Percentiles rank a stretch among this genome's conserved stretches.
Evolutionary conservation across 1,140 invertebrate species (phyloP).

Genomic region (Leptinotarsa texana): DNA sequence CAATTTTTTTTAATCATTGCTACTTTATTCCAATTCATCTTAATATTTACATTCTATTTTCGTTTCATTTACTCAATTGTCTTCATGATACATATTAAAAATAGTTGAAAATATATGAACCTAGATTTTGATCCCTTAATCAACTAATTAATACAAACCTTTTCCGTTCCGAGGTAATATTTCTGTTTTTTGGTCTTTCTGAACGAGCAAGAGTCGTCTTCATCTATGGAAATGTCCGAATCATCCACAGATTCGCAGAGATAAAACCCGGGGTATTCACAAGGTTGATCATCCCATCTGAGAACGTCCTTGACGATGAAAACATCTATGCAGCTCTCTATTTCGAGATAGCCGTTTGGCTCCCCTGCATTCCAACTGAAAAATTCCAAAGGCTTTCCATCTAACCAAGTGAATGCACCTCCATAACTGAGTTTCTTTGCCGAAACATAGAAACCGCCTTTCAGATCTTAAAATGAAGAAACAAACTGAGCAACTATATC

Average conservation of each 20-base stretch:
- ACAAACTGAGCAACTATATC: too few relatives aligned
- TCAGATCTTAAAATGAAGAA: too few relatives aligned
- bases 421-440: neutral
- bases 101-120: too few relatives aligned
- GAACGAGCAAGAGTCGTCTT: neutral
- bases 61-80: too few relatives aligned
- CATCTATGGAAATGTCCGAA: neutral
- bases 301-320: neutral
- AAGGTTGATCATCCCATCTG: neutral
- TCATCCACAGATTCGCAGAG: neutral
- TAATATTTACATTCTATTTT: too few relatives aligned
- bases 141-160: neutral
- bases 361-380: neutral
- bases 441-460: neutral
- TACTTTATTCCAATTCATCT: too few relatives aligned
- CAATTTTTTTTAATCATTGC: too few relatives aligned
- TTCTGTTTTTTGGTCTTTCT: neutral
- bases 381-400: neutral
- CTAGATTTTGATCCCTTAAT: too few relatives aligned
- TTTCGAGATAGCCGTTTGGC: neutral
- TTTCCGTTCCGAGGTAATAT: neutral
- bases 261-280: neutral
- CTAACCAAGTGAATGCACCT: neutral
- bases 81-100: too few relatives aligned
- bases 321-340: neutral